Percentiles rank a stretch among this genome's conserved stretches.
These are phyloP conservation scores for Silvanus unidentatus DNA, from an alignment of 2,888 invertebrate genomes.

Conservation along the genomic window DNA sequence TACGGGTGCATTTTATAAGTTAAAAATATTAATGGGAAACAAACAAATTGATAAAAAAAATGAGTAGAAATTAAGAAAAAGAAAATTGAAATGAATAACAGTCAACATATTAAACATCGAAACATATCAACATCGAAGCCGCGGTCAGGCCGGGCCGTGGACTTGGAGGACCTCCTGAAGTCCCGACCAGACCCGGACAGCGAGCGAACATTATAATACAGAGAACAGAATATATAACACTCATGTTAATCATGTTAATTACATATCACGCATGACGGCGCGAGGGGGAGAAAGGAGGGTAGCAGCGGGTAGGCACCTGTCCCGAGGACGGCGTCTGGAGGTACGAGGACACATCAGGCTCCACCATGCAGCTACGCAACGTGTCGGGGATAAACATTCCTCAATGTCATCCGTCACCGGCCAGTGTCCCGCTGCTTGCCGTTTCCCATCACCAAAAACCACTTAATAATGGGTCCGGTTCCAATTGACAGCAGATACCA, in stretches of 20 bases:
- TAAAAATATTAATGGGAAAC: constrained; percentile 11
- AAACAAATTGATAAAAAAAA: constrained; percentile 30
- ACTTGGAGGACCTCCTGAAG: constrained; percentile 15
- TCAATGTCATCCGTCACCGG: constrained; percentile 44
- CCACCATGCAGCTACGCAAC: constrained; percentile 92
- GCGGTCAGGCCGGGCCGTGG: constrained; percentile 27
- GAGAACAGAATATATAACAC: constrained; percentile 38
- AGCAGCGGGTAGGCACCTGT: constrained; percentile 71
- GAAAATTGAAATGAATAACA: constrained; percentile 20
- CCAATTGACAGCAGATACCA: constrained; percentile 9
- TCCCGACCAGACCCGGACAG: constrained; percentile 20
- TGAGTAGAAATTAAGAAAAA: constrained; percentile 29
- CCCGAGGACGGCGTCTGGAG: constrained; percentile 92
- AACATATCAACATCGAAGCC: constrained; percentile 40
- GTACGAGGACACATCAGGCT: constrained; percentile 90
- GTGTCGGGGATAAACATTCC: constrained; percentile 90
- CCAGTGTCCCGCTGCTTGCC: constrained; percentile 41
- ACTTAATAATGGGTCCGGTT: constrained; percentile 12
- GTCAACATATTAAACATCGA: constrained; percentile 27
- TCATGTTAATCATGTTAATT: constrained; percentile 51
- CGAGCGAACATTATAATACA: constrained; percentile 25
- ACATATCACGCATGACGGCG: constrained; percentile 47
- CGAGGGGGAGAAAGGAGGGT: constrained; percentile 49
- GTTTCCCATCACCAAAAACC: constrained; percentile 38
- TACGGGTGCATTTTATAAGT: constrained; percentile 25